These are phyloP conservation scores for Nephrotoma flavescens DNA, from an alignment of 2,888 invertebrate species.

Conservation along the genomic window DNA sequence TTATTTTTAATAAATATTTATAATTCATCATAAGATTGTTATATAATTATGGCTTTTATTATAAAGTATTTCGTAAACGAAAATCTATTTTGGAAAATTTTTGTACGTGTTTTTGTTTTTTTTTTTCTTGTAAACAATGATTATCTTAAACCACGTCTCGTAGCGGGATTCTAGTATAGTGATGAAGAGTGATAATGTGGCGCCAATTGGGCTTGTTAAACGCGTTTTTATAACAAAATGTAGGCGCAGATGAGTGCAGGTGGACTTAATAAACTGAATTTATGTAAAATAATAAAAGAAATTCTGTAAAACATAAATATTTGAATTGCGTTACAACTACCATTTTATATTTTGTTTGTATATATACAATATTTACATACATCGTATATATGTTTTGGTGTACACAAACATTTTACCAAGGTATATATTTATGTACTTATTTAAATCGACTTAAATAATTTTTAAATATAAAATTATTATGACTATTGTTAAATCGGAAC, in stretches of 20 bases:
- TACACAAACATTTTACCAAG: background rate
- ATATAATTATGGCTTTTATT: background rate
- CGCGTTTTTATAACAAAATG: background rate
- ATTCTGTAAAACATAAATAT: background rate
- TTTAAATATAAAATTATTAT: background rate
- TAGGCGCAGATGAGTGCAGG: background rate
- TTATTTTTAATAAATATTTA: background rate
- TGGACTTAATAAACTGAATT: background rate
- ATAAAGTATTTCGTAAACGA: background rate
- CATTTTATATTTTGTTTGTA: background rate
- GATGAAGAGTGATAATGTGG: background rate
- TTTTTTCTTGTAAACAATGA: background rate
- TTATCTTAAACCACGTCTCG: background rate
- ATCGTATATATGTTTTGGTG: background rate
- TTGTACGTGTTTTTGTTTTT: background rate
- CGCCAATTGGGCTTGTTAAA: background rate
- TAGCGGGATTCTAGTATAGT: background rate
- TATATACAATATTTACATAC: background rate
- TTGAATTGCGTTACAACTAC: background rate
- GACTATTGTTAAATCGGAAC: background rate
- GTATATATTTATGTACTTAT: background rate
- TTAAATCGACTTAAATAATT: background rate
- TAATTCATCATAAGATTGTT: background rate
- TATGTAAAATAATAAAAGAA: background rate
- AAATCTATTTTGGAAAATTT: background rate